phyloP scores from a whole-genome alignment of 2,888 invertebrate species.

The Sepioteuthis lessoniana region DNA sequence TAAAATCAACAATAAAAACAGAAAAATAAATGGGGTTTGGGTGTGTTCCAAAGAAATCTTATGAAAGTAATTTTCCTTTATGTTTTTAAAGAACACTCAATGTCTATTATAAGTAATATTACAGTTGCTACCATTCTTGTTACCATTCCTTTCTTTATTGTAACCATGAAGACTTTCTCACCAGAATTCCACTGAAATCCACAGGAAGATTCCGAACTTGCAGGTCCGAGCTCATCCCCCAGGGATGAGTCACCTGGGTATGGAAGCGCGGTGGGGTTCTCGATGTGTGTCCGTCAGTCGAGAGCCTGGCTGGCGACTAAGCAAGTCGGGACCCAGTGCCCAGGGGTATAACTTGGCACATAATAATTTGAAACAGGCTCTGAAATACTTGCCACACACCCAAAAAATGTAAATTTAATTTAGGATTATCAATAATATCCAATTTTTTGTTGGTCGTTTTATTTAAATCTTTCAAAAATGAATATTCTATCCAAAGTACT shows the following conservation, averaged over 20 bases:
- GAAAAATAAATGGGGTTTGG: no score
- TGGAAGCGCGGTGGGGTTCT: conserved; percentile 48
- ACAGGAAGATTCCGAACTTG: conserved; percentile 48
- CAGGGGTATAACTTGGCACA: conserved; percentile 47
- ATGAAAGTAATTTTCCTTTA: no score
- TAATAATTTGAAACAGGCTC: not conserved
- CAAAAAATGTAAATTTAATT: not conserved
- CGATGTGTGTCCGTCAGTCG: conserved; percentile 43
- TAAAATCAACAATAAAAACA: no score
- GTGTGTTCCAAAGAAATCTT: no score
- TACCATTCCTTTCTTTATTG: not conserved
- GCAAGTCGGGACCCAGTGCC: conserved; percentile 48
- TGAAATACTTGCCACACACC: not conserved
- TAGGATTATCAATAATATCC: not conserved
- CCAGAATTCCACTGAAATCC: conserved; percentile 48
- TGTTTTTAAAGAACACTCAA: no score
- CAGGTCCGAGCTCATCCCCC: conserved; percentile 48
- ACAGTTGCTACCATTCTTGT: not conserved
- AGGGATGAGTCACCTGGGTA: conserved; percentile 46
- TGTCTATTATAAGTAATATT: not conserved
- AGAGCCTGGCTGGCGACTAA: conserved; percentile 48
- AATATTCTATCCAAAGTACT: not conserved
- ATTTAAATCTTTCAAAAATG: not conserved
- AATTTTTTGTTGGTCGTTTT: not conserved
- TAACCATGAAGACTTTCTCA: not conserved